phyloP scores from a whole-genome alignment of 1,140 invertebrate species.

The Acromyrmex echinatior region DNA sequence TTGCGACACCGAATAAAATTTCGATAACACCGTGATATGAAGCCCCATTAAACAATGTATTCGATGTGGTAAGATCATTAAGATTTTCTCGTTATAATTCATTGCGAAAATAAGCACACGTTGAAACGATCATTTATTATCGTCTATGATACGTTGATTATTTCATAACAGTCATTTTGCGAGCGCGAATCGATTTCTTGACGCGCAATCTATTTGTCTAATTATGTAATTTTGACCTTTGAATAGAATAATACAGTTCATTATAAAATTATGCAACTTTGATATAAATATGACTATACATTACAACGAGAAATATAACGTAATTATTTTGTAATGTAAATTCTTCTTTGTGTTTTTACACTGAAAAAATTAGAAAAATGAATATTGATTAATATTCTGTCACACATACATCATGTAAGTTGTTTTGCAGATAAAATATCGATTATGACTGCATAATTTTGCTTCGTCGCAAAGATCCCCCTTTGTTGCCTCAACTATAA shows the following conservation, averaged over 20 bases:
- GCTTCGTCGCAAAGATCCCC: neutral
- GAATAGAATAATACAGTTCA: slow-evolving; percentile 13
- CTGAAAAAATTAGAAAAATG: neutral
- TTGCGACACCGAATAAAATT: slow-evolving; percentile 52
- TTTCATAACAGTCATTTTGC: slow-evolving; percentile 28
- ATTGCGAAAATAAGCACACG: neutral
- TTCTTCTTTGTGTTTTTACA: neutral
- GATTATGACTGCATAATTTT: neutral
- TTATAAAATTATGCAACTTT: neutral
- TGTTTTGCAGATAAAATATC: neutral
- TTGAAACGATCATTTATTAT: slow-evolving; percentile 27
- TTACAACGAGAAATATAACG: neutral
- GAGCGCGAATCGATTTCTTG: slow-evolving; percentile 17
- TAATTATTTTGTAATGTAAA: neutral
- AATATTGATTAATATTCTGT: neutral
- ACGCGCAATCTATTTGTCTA: neutral
- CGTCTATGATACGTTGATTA: slow-evolving; percentile 16
- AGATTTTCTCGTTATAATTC: slow-evolving; percentile 39
- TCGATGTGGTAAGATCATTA: slow-evolving; percentile 4
- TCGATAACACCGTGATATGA: slow-evolving; percentile 37
- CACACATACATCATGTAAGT: neutral
- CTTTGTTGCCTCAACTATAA: neutral
- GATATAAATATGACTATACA: neutral
- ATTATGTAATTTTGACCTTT: neutral
- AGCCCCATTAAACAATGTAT: slow-evolving; percentile 17